Base-by-base conservation (phyloP, 2,797 vertebrate species). In the Borostomias antarcticus region DNA sequence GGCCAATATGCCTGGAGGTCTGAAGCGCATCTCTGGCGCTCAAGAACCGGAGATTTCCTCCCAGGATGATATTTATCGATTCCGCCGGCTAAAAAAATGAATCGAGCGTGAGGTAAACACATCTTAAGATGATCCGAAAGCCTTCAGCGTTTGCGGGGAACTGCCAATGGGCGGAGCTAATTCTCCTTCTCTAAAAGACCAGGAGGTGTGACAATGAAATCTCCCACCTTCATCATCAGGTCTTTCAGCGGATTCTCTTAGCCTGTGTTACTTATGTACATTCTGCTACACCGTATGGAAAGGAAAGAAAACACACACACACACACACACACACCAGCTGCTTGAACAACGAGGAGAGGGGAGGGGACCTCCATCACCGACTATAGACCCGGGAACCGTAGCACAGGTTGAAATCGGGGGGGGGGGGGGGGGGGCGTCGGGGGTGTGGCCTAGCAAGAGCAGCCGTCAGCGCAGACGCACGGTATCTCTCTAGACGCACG, bases 11-110 rank as follows among this genome's bases (percentile, higher is more conserved):
- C 56, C 35, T 37, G 43, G n/a, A 5, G 28, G 62, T 23, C 62
- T 51, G 43, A 64, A 48, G 23, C 23, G 53, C 21, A 8, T 17
- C 17, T 59, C 58, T 19, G 9, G 17, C 7, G 17, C 69, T 54
- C 28, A 26, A 32, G 30, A 17, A 29, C 11, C 23, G 50, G 23
- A 40, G 50, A 62, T 60, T 51, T 43, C 61, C 68, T 64, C 13
- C 13, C 50, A 35, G 28, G 69, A 70, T 43, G 15, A 54, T 71
- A 61, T 66, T 64, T 47, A 71, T 62, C 53, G 69, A 71, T 70
- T 65, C 47, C 23, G 25, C 47, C 25, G 32, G 63, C 48, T 30
- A 21, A 58, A 8, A 17, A 50, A 54, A 69, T 56, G 30, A 59
- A 60, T 54, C 69, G 21, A 54, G 50, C 26, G 23, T 61, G 45